Evolutionary conservation across 2,113 vertebrate genomes (phyloP), one percentile per base, ranked within the genome.

Genomic region (Gambusia affinis): DNA sequence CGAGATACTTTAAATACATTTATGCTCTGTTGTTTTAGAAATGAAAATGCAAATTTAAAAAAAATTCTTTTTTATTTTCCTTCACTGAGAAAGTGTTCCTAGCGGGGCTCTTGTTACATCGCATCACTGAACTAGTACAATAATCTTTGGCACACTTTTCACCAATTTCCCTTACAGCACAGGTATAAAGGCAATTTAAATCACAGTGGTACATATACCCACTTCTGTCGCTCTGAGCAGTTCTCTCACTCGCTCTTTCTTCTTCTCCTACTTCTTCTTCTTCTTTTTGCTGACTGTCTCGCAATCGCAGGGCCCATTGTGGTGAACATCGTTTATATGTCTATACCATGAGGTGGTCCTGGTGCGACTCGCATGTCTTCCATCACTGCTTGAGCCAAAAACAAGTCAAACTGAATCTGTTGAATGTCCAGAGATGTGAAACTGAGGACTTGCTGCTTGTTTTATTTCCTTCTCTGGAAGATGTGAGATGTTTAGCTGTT

Each of bases 251-350:
- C 85, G 77, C 79, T 90, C 85, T 74, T 79, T 71, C 75, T 61
- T 78, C 80, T 85, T 71, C 75, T 54, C n/a, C 83, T 83, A 1
- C 75, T 79, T 70, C 75, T 60, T 78, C 80, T 84, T 73, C 75
- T 24, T 54, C 83, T 83, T 88, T 88, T 92, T 75, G 86, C 90
- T 92, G 78, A 90, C 81, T 93, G 86, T 91, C 83, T 74, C 31
- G 83, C 87, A 86, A 89, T 84, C 1, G 89, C 87, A 91, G 91
- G 85, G 85, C 89, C 88, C 92, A 92, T 93, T 81, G 91, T 93
- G 86, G 89, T 92, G 86, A 88, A 87, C 92, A 91, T 92, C 78
- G 82, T 93, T 91, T 93, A 77, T 91, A 81, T 93, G 91, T 93
- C 12, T 37, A 78, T 84, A 75, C 73, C 89, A 88, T 91, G 62